These are phyloP conservation scores for Celastrina argiolus DNA, from an alignment of 2,888 invertebrate genomes.

Conservation along the genomic window DNA sequence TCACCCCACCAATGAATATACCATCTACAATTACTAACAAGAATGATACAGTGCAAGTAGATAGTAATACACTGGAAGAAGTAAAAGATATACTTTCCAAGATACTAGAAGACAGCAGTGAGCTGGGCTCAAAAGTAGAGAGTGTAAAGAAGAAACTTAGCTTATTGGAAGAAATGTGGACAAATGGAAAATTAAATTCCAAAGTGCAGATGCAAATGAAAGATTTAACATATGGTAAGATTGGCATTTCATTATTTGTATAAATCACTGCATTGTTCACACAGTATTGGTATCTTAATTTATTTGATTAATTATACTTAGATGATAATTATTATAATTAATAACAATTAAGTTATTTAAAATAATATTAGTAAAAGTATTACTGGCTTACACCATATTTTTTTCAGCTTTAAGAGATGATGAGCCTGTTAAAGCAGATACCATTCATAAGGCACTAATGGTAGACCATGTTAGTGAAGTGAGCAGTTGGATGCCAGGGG, in stretches of 20 bases:
- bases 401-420: conserved; percentile 72
- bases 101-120: conserved; percentile 55
- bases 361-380: too few species aligned
- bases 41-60: conserved; percentile 38
- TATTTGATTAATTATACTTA: too few species aligned
- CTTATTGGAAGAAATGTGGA: conserved; percentile 78
- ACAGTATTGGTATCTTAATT: too few species aligned
- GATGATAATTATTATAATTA: too few species aligned
- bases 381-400: too few species aligned
- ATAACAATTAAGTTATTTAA: too few species aligned
- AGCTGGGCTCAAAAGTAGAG: conserved; percentile 62
- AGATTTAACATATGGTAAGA: conserved; percentile 74
- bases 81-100: conserved; percentile 53
- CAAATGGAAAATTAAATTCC: conserved; percentile 70
- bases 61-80: conserved; percentile 51
- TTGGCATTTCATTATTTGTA: too few species aligned
- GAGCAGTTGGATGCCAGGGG: conserved; percentile 79
- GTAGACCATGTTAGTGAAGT: conserved; percentile 77
- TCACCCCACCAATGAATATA: conserved; percentile 30
- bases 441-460: conserved; percentile 78
- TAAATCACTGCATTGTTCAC: too few species aligned
- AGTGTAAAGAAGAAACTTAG: conserved; percentile 75
- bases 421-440: conserved; percentile 71
- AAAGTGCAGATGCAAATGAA: conserved; percentile 67
- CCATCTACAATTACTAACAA: conserved; percentile 20